Base-by-base conservation (phyloP, 1,140 invertebrate genomes). In the Brachystomella parvula region DNA sequence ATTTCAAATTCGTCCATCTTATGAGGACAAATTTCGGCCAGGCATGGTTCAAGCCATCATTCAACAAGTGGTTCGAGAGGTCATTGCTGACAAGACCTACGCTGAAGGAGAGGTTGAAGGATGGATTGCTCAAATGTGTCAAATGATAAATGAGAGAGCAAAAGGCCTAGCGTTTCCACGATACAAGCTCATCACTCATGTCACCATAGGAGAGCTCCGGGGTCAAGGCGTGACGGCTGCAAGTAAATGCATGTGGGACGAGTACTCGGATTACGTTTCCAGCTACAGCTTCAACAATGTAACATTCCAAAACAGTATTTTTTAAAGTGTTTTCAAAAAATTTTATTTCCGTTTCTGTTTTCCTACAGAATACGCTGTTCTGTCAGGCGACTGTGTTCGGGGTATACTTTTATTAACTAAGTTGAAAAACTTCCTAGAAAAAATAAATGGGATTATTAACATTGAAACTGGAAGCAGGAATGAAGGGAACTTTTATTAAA, bases 191-290 rank as follows among this genome's bases (percentile, higher is more conserved):
- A 73, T 81, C 24, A 53, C 44, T 1, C 44, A 80, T 74, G 80
- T 81, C 56, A 75, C 79, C 17, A 78, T 82, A 64, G 80, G 79
- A 26, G 80, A 82, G 71, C 76, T 78, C 62, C 69, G 77, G 71
- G 80, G 80, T 57, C 76, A 79, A 69, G 79, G 79, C 47, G 76
- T 80, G n/a, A 78, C 78, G 0, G 78, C 78, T 75, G 77, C 75
- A 12, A 78, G 77, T 64, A 63, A 79, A 69, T 81, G 80, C 71
- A 76, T 81, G 59, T 82, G 80, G 81, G 81, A 82, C 68, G 77
- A 79, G 21, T 79, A 82, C 63, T 78, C 80, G 58, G 81, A 82
- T 67, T 80, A 77, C 61, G 79, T 77, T 72, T 78, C 79, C 28
- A 76, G 79, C 65, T 79, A 79, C 68, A 77, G 79, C 49, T 81